A percentile compares a stretch with the other conserved stretches of the same genome.
Conservation (phyloP, 1,140 invertebrate species). For the Solenopsis fugax region DNA sequence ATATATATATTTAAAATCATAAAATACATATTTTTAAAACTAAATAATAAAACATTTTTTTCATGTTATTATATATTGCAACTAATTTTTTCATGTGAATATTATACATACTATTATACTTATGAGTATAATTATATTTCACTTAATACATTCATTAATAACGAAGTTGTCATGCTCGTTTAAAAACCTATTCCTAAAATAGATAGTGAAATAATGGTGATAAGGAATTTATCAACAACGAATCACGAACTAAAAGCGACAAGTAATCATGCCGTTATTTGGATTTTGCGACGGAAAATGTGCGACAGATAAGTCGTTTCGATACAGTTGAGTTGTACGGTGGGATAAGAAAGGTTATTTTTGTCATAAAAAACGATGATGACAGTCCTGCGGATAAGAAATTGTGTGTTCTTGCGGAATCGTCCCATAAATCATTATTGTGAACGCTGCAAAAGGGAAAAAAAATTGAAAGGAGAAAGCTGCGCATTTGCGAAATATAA, state of each 20-base stretch:
- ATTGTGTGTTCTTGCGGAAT: neutral
- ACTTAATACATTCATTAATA: conserved; percentile 2
- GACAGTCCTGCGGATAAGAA: conserved; percentile 6
- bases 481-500: neutral
- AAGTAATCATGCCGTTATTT: neutral
- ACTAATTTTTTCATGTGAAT: neutral
- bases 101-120: neutral
- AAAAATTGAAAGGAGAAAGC: neutral
- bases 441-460: neutral
- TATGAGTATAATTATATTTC: neutral
- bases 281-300: conserved; percentile 18
- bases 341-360: neutral
- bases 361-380: neutral
- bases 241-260: neutral
- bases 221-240: neutral
- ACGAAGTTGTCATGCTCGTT: neutral
- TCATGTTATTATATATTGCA: neutral
- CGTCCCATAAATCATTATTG: neutral
- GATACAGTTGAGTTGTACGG: neutral
- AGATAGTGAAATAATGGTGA: neutral
- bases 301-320: neutral
- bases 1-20: neutral
- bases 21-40: neutral
- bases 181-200: neutral
- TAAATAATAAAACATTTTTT: neutral